Base-by-base conservation (phyloP, 2,113 vertebrate species). In the Brienomyrus brachyistius region DNA sequence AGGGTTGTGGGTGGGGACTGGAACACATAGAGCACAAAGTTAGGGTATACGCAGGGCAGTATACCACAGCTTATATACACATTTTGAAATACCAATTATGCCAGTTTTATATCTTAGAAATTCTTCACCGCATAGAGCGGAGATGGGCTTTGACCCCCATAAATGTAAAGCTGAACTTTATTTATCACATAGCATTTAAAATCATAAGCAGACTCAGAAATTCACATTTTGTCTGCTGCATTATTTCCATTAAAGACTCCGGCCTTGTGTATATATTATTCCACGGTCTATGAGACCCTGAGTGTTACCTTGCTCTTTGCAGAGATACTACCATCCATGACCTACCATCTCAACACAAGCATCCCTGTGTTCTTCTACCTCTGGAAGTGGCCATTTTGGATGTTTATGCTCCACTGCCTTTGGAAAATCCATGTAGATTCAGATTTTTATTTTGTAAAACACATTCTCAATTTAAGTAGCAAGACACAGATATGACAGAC, bases 381-480 rank as follows among this genome's bases (percentile, higher is more conserved):
- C 19, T 88, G 87, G 87, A 59, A 88, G 31, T 88, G 52, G 54
- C 43, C 56, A 45, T 88, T 88, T 54, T 87, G 86, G 86, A 59
- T 59, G 17, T 54, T 56, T 62, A 23, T 88, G 56, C 56, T 88
- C 9, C 40, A 48, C 19, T 66, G 59, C 21, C 87, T 88, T 66
- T 88, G 52, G 87, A 66, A 0, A 62, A 66, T 23, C 21, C 54
- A 43, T n/a, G 21, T 48, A 19, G 40, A 43, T 43, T 88, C 86
- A 62, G n/a, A 19, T 54, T 8, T 56, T 2, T 31, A 35, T 35
- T 54, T 13, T 40, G 5, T 23, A 56, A 87, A 87, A 27, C 47
- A 17, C 74, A 80, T 80, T 80, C 74, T n/a, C 31, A 5, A 27
- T 48, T 86, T 50, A 86, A 86, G 45, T 11, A 86, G 48, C 47